Evolutionary conservation across 2,797 vertebrate species (phyloP).

Genomic region (Aphelocoma californica): DNA sequence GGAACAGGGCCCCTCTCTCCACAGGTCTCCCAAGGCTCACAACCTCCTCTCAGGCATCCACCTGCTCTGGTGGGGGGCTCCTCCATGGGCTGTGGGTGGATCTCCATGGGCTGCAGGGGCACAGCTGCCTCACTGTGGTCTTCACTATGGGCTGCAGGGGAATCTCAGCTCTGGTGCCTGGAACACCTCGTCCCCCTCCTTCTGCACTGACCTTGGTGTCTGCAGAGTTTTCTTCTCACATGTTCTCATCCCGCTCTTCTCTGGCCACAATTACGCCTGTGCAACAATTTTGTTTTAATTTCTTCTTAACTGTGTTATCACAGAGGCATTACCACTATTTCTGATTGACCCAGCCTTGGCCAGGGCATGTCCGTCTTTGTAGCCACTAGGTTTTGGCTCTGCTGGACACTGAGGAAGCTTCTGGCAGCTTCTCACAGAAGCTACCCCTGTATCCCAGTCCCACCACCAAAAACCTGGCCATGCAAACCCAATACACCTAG

Average conservation of each 20-base stretch:
- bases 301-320: not conserved
- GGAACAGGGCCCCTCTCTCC: not conserved
- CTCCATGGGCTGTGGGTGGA: accelerated
- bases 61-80: not conserved
- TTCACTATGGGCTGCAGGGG: not conserved
- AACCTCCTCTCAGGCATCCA: not conserved
- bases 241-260: not conserved
- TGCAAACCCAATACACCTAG: not conserved
- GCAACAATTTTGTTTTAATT: not conserved
- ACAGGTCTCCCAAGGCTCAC: accelerated
- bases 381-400: not conserved
- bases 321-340: too few relatives aligned
- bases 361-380: not conserved
- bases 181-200: not conserved
- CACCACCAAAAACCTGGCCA: not conserved
- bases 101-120: not conserved
- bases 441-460: not conserved
- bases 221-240: not conserved
- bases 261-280: not conserved
- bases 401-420: not conserved
- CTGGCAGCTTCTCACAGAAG: not conserved
- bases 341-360: not conserved
- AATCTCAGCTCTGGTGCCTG: not conserved
- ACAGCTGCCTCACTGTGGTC: not conserved
- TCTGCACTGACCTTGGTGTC: not conserved